Evolutionary conservation across 2,888 invertebrate genomes (phyloP), one percentile per base, ranked within the genome.

Genomic region (Synergus japonicus): DNA sequence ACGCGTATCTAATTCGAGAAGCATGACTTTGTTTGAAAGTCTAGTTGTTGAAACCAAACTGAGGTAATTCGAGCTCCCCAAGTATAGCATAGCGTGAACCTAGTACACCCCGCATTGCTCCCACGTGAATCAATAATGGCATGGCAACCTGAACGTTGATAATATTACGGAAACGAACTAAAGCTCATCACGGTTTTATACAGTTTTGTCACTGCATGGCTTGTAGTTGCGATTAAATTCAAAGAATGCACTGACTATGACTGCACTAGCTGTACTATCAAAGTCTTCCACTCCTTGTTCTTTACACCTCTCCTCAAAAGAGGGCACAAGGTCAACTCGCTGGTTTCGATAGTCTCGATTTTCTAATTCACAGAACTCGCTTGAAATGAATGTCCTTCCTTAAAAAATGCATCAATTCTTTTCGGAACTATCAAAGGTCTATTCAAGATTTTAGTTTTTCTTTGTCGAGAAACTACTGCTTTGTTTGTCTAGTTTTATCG

Each of bases 41-140:
- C 37, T n/a, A 54, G 37, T 37, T 73, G 37, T 12, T 44, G 46
- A 78, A 65, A 37, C 76, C 43, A 58, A 49, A 44, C 79, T 44
- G 41, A 63, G 58, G 60, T 41, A 69, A 44, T 22, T 69, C 41
- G 60, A 49, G 76, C 69, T 60, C 64, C 73, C 67, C 76, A 43
- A 76, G 69, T 49, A 79, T 64, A 43, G 79, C 63, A 78, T 64
- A 43, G 78, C 58, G 77, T 44, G 46, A 81, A 79, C 82, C 63
- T 79, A 78, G 77, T 67, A 79, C 78, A 65, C 76, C 77, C 60
- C 80, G 78, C 82, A 77, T 83, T 77, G 76, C 78, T 76, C 76
- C 73, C 81, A 69, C 79, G 85, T 79, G 76, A 87, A 89, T 89
- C 89, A 86, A 89, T 89, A 89, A 81, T 85, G 86, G 86, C 89